Evolutionary conservation across 2,113 vertebrate species (phyloP).

Genomic region (Cephalopholis sonnerati): DNA sequence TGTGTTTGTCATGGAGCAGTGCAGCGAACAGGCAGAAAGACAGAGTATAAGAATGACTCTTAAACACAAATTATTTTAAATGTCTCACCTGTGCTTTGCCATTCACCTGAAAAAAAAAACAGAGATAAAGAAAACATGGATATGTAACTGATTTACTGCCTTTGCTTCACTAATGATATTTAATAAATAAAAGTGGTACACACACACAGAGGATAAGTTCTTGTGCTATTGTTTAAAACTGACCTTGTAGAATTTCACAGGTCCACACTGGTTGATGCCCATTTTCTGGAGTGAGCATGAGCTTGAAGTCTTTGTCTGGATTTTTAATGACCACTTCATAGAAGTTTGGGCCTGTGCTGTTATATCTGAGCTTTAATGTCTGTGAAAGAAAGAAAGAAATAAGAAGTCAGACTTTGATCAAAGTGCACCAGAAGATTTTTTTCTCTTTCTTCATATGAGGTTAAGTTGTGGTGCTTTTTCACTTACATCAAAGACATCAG

Average conservation of each 20-base stretch:
- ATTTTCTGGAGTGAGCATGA: background rate
- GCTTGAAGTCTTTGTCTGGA: slow-evolving; percentile 12
- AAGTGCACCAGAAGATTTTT: no score
- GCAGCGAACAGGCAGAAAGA: no score
- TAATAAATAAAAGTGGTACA: no score
- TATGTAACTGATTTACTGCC: background rate
- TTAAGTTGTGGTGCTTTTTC: no score
- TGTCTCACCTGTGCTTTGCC: background rate
- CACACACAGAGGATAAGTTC: no score
- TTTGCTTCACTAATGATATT: background rate
- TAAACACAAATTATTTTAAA: background rate
- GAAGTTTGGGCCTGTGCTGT: slow-evolving; percentile 13
- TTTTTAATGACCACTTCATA: slow-evolving; percentile 42
- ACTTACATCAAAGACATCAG: no score
- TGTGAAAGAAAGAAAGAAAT: background rate
- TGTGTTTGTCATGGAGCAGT: no score
- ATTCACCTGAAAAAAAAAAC: background rate
- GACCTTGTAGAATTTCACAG: slow-evolving; percentile 35
- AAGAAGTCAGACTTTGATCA: background rate
- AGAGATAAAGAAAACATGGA: background rate
- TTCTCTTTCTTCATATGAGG: no score
- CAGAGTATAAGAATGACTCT: background rate
- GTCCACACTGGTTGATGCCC: slow-evolving; percentile 18
- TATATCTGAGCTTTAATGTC: slow-evolving; percentile 18
- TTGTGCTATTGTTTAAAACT: background rate